Evolutionary conservation across 2,113 vertebrate genomes (phyloP).

Genomic region (Ondatra zibethicus): DNA sequence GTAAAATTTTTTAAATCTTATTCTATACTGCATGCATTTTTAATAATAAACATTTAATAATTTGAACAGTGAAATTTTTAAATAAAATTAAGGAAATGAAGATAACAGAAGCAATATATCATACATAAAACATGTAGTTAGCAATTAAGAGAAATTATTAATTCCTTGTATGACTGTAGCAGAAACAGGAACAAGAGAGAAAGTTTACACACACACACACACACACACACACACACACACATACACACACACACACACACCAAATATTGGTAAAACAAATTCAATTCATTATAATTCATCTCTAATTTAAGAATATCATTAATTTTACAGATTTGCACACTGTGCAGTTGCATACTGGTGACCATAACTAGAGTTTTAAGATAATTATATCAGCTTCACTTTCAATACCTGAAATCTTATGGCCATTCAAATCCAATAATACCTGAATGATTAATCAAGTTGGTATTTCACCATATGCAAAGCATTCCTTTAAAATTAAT

Average conservation of each 20-base stretch:
- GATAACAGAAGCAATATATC: background rate
- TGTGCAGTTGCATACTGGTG: background rate
- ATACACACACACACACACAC: background rate
- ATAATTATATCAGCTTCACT: constrained; percentile 19
- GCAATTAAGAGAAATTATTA: background rate
- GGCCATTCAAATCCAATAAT: background rate
- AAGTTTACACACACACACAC: background rate
- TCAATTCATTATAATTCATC: constrained; percentile 7
- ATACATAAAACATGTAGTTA: background rate
- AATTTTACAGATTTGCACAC: background rate
- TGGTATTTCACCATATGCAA: background rate
- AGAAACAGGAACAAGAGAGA: constrained; percentile 21
- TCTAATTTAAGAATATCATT: constrained; percentile 24
- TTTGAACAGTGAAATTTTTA: background rate
- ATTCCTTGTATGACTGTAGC: background rate
- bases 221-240: background rate
- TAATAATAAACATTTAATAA: background rate
- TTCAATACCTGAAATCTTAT: background rate
- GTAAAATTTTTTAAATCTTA: background rate
- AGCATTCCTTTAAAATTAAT: constrained; percentile 18
- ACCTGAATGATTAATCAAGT: constrained; percentile 27
- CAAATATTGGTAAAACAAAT: background rate
- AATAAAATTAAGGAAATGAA: constrained; percentile 4
- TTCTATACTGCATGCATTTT: background rate
- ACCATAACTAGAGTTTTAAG: background rate